Conservation (phyloP, 2,113 vertebrate species). For the Bolborhynchus lineola region DNA sequence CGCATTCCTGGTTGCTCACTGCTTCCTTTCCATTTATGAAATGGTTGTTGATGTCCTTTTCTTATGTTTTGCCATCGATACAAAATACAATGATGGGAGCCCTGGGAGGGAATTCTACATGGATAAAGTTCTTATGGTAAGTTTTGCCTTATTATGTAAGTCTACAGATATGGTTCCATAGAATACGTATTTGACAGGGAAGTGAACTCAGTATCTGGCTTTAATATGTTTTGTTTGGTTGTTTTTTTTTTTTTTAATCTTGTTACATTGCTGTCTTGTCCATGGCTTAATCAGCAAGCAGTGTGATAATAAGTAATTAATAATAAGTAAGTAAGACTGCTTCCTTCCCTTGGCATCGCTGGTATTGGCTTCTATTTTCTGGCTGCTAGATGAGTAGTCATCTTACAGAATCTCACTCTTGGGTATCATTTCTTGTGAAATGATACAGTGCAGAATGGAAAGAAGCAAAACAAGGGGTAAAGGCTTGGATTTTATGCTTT, state of each 20-base stretch:
- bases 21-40: constrained; percentile 98
- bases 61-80: constrained; percentile 97
- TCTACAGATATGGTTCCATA: not conserved
- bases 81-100: constrained; percentile 96
- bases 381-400: not conserved
- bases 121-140: constrained; percentile 98
- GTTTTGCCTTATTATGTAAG: not conserved
- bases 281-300: not conserved
- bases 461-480: not conserved
- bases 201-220: not conserved
- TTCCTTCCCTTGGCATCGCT: not conserved
- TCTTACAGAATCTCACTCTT: not conserved
- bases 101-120: constrained; percentile 96
- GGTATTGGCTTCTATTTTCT: not conserved
- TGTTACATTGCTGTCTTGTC: not conserved
- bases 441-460: not conserved
- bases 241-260: not conserved
- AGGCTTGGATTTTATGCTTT: not conserved
- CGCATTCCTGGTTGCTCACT: constrained; percentile 96
- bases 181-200: not conserved
- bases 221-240: not conserved
- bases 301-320: not conserved
- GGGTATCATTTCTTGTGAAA: not conserved
- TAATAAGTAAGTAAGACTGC: not conserved
- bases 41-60: constrained; percentile 98